These are phyloP conservation scores for Lasioglossum albipes DNA, from an alignment of 1,140 invertebrate genomes.

Conservation along the genomic window DNA sequence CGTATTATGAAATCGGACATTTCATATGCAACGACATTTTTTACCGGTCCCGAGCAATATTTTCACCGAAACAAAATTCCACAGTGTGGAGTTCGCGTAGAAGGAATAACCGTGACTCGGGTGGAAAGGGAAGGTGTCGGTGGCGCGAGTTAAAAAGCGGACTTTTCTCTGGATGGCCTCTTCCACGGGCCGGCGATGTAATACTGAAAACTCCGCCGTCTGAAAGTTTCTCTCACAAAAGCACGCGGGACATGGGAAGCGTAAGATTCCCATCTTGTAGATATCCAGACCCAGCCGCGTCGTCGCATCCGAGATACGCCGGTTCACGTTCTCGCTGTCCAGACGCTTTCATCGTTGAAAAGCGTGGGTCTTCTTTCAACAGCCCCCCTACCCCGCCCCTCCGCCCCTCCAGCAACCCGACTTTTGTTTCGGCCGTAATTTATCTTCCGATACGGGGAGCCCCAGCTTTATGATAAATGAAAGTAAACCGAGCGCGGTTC, in stretches of 20 bases:
- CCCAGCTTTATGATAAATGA: conserved; percentile 4
- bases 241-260: conserved; percentile 5
- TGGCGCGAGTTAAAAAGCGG: conserved; percentile 22
- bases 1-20: too few relatives aligned
- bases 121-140: background rate
- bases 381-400: background rate
- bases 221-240: conserved; percentile 26
- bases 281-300: too few relatives aligned
- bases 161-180: background rate
- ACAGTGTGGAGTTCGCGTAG: too few relatives aligned
- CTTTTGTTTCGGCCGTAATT: conserved; percentile 17
- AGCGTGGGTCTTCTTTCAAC: background rate
- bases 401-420: background rate
- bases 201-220: conserved; percentile 27
- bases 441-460: conserved; percentile 15
- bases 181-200: background rate
- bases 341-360: conserved; percentile 17
- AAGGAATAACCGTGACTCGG: background rate
- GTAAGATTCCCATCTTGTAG: conserved; percentile 18
- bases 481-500: conserved; percentile 17
- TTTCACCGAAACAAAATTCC: too few relatives aligned
- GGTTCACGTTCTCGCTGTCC: background rate
- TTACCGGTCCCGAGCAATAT: too few relatives aligned
- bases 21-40: too few relatives aligned
- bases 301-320: background rate